Percentiles rank a stretch among this genome's conserved stretches.
phyloP scores from a whole-genome alignment of 2,113 vertebrate species.

The Arizona elegans region DNA sequence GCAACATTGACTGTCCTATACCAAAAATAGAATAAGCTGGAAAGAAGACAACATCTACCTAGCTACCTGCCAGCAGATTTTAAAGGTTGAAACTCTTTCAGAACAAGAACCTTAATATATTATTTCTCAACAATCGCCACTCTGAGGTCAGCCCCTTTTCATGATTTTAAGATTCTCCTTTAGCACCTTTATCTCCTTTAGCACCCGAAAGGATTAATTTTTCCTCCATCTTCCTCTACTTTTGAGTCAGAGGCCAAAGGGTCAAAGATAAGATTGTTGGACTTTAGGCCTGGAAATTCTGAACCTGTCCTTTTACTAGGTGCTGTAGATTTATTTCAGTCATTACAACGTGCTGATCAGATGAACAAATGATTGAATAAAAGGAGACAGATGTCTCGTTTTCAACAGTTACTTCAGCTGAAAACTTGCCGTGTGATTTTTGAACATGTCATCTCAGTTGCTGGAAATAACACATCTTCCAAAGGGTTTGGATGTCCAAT shows the following conservation, averaged over 20 bases:
- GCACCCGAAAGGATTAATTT: background rate
- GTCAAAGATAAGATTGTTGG: no score
- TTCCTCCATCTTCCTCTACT: background rate
- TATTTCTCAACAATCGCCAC: background rate
- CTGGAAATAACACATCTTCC: background rate
- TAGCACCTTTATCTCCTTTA: background rate
- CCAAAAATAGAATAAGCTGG: background rate
- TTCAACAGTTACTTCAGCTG: background rate
- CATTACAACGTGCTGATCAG: background rate
- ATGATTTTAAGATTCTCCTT: background rate
- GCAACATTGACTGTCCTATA: background rate
- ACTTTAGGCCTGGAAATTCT: background rate
- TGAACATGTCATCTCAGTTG: background rate
- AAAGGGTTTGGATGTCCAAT: background rate
- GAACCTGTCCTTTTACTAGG: background rate
- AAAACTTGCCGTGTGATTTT: no score
- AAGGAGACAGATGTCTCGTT: background rate
- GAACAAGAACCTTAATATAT: background rate
- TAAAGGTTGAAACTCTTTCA: background rate
- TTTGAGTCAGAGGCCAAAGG: background rate
- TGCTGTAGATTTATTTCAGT: background rate
- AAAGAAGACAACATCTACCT: background rate
- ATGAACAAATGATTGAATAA: background rate
- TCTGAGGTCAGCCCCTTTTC: background rate
- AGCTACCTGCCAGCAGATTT: background rate